These are phyloP conservation scores for Trilocha varians DNA, from an alignment of 2,888 invertebrate species.

Conservation along the genomic window DNA sequence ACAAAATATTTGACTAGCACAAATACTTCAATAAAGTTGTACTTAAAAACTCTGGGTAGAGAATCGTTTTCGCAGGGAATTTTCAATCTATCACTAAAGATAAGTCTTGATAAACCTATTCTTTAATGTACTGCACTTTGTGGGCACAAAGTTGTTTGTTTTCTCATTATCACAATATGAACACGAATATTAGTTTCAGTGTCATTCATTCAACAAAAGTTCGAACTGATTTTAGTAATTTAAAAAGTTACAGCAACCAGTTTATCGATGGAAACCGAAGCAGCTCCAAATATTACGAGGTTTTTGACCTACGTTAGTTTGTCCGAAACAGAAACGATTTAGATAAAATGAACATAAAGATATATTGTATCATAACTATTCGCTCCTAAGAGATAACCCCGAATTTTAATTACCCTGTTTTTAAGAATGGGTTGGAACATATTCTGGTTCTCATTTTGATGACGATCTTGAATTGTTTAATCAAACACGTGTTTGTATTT, in stretches of 20 bases:
- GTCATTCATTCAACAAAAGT: too few species aligned
- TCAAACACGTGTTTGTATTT: neutral
- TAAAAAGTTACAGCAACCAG: neutral
- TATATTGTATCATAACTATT: conserved; percentile 26
- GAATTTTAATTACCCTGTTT: conserved; percentile 2
- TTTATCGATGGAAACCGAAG: conserved; percentile 13
- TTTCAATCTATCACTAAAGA: too few species aligned
- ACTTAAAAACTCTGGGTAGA: too few species aligned
- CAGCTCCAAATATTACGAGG: conserved; percentile 36
- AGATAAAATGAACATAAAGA: conserved; percentile 43
- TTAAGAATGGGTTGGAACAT: conserved; percentile 1
- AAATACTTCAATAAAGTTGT: too few species aligned
- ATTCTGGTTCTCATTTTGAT: neutral
- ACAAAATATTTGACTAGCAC: too few species aligned
- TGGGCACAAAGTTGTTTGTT: too few species aligned
- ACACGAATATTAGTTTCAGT: too few species aligned
- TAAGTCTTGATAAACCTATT: too few species aligned
- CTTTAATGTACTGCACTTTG: too few species aligned
- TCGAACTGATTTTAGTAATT: neutral
- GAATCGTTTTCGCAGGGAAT: too few species aligned
- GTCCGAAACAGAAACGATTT: conserved; percentile 26
- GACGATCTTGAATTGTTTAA: neutral
- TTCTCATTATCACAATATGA: too few species aligned
- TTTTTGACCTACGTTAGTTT: conserved; percentile 46
- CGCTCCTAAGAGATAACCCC: conserved; percentile 37